A percentile compares a stretch with the other conserved stretches of the same genome.
Conservation (phyloP, 1,140 invertebrate genomes). For the Gryon sp. region DNA sequence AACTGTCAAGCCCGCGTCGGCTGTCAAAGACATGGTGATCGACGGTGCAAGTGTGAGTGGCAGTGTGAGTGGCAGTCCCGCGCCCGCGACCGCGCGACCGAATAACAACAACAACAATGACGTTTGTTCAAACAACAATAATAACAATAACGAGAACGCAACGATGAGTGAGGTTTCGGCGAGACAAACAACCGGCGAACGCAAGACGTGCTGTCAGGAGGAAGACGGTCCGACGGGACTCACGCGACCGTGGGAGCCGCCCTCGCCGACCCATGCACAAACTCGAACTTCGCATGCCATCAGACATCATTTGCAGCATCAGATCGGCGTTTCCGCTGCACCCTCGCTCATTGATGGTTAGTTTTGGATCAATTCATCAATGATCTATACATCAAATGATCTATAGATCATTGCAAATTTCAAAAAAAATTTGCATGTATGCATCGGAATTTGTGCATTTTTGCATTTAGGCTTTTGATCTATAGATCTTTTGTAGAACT, state of each 20-base stretch:
- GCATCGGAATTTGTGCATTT: no score
- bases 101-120: slow-evolving; percentile 52
- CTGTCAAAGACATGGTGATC: slow-evolving; percentile 76
- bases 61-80: slow-evolving; percentile 74
- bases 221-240: slow-evolving; percentile 68
- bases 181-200: slow-evolving; percentile 27
- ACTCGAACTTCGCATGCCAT: slow-evolving; percentile 69
- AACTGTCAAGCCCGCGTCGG: slow-evolving; percentile 74
- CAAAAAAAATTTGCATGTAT: no score
- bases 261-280: slow-evolving; percentile 70
- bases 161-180: slow-evolving; percentile 60
- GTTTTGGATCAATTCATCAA: no score
- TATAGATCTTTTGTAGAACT: no score
- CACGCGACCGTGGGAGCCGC: slow-evolving; percentile 76
- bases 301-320: slow-evolving; percentile 72
- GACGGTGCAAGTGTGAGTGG: slow-evolving; percentile 76
- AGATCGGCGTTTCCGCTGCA: slow-evolving; percentile 67
- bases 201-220: slow-evolving; percentile 68
- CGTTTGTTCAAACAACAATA: slow-evolving; percentile 64
- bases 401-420: no score
- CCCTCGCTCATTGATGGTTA: slow-evolving; percentile 74
- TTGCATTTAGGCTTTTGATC: no score
- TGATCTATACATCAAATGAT: no score
- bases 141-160: slow-evolving; percentile 52
- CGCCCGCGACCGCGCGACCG: slow-evolving; percentile 69